A percentile compares a stretch with the other conserved stretches of the same genome.
These are phyloP conservation scores for Xenopus tropicalis DNA, from an alignment of 2,113 vertebrate genomes.

Conservation along the genomic window DNA sequence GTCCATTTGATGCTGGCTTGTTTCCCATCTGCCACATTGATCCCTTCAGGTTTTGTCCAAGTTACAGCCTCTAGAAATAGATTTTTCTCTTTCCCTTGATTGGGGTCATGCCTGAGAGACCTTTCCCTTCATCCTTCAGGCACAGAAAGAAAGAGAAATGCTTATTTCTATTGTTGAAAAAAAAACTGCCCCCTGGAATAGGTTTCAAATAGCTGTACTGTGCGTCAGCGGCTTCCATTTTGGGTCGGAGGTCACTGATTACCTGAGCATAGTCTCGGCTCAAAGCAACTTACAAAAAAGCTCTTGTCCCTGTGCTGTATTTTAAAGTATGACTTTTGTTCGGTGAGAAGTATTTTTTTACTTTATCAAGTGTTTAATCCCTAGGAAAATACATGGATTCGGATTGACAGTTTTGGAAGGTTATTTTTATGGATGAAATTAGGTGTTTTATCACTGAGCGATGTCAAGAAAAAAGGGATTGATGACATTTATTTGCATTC, in stretches of 20 bases:
- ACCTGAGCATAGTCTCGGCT: constrained; percentile 14
- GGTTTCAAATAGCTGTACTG: constrained; percentile 16
- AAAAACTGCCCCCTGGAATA: constrained; percentile 7
- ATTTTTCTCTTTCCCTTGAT: constrained; percentile 40
- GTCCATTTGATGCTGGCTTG: constrained; percentile 15
- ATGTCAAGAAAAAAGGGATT: neutral
- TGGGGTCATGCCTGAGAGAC: constrained; percentile 31
- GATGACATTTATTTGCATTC: neutral
- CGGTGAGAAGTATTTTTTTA: neutral
- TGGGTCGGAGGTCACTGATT: constrained; percentile 15
- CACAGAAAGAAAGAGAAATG: constrained; percentile 17
- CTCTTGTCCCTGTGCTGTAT: neutral
- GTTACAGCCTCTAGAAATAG: constrained; percentile 32
- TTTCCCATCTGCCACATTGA: constrained; percentile 26
- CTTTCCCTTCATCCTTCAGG: constrained; percentile 20
- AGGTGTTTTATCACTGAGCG: neutral
- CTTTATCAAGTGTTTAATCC: neutral
- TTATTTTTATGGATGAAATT: neutral
- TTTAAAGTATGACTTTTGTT: neutral
- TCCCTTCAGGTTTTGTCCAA: constrained; percentile 34
- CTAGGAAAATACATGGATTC: neutral
- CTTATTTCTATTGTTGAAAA: constrained; percentile 23
- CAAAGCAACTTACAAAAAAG: constrained; percentile 6
- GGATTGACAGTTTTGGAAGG: neutral
- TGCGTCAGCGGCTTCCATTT: constrained; percentile 12